Percentiles rank a stretch among this genome's conserved stretches.
phyloP scores from a whole-genome alignment of 2,797 vertebrate genomes.

The Liasis olivaceus region DNA sequence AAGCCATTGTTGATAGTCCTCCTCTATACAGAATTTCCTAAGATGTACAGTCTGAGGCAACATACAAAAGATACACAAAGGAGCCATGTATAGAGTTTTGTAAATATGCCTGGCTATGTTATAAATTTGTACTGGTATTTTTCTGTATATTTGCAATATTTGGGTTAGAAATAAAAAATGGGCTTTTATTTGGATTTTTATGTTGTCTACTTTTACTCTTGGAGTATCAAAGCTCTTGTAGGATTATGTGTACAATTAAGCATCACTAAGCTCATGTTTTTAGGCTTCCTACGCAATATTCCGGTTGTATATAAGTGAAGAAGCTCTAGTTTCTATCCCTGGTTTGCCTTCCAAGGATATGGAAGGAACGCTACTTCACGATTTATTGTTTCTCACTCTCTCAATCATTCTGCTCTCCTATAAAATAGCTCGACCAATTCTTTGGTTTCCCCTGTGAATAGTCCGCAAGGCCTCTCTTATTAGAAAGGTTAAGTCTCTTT shows the following conservation, averaged over 20 bases:
- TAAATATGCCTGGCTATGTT: slow-evolving; percentile 71
- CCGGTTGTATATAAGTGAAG: neutral
- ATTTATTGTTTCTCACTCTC: neutral
- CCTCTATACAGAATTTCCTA: slow-evolving; percentile 21
- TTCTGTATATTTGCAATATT: slow-evolving; percentile 76
- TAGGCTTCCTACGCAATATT: neutral
- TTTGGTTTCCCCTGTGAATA: neutral
- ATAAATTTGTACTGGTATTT: slow-evolving; percentile 71
- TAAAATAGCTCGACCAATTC: neutral
- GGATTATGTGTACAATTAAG: neutral
- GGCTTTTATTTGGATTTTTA: slow-evolving; percentile 55
- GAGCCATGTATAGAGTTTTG: slow-evolving; percentile 63
- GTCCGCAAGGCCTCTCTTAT: neutral
- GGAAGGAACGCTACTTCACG: neutral
- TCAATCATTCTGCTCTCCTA: neutral
- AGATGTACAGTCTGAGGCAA: slow-evolving; percentile 37
- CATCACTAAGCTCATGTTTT: neutral
- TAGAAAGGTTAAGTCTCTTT: neutral
- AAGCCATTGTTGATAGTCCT: slow-evolving; percentile 50
- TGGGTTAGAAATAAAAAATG: slow-evolving; percentile 72
- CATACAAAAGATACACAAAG: slow-evolving; percentile 43
- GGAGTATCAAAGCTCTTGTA: neutral
- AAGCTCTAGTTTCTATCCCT: neutral
- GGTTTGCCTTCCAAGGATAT: neutral
- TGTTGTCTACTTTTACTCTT: slow-evolving; percentile 13